A percentile compares a stretch with the other conserved stretches of the same genome.
phyloP scores from a whole-genome alignment of 2,888 invertebrate species.

The Hydrotaea cyrtoneurina region DNA sequence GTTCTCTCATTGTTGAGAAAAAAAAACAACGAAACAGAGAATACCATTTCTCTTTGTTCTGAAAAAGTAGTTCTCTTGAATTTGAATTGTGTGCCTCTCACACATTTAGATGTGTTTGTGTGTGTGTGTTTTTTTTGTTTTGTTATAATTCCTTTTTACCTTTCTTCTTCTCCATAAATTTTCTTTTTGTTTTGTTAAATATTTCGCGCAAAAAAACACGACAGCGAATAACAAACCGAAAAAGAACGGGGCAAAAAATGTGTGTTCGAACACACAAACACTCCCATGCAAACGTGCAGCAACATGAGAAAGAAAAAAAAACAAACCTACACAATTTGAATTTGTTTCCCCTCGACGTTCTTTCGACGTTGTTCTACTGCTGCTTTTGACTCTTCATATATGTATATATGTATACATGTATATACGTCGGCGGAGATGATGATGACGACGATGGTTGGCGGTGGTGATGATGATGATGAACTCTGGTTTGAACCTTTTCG shows the following conservation, averaged over 20 bases:
- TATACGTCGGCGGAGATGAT: neutral
- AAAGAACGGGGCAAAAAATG: neutral
- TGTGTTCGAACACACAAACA: constrained; percentile 1
- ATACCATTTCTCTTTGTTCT: no score
- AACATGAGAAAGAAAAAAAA: constrained; percentile 8
- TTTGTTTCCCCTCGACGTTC: constrained; percentile 34
- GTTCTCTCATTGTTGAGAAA: no score
- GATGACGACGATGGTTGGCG: no score
- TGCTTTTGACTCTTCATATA: neutral
- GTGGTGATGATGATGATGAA: constrained; percentile 45
- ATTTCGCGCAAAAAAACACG: constrained; percentile 50
- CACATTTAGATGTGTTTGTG: no score
- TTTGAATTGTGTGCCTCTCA: no score
- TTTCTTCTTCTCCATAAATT: constrained; percentile 11
- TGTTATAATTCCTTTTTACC: constrained; percentile 9
- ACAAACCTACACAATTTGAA: constrained; percentile 60
- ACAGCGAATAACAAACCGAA: constrained; percentile 30
- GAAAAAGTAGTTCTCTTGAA: no score
- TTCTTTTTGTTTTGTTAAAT: constrained; percentile 57
- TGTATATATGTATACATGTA: neutral
- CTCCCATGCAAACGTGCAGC: neutral
- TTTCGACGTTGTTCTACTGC: neutral
- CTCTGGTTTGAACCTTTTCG: constrained; percentile 62
- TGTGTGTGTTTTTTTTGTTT: no score
- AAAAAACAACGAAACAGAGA: no score